Percentiles rank a stretch among this genome's conserved stretches.
These are phyloP conservation scores for Morone saxatilis DNA, from an alignment of 2,113 vertebrate genomes.

Conservation along the genomic window DNA sequence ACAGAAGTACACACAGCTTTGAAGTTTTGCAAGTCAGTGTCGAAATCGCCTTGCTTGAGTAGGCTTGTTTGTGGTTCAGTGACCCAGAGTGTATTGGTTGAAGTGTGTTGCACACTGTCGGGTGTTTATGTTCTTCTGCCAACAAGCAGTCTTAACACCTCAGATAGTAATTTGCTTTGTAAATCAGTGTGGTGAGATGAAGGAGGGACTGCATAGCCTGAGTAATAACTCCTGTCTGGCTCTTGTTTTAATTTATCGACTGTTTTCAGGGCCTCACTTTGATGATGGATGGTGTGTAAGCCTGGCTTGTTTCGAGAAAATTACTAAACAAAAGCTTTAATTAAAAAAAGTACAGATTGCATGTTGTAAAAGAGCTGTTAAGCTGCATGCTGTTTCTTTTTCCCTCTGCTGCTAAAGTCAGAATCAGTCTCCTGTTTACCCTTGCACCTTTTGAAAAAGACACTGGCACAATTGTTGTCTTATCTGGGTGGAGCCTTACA, in stretches of 20 bases:
- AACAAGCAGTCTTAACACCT: slow-evolving; percentile 10
- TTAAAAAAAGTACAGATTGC: background rate
- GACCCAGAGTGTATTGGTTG: background rate
- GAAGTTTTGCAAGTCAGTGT: background rate
- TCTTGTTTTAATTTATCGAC: slow-evolving; percentile 36
- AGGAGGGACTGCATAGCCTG: slow-evolving; percentile 3
- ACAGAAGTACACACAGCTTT: background rate
- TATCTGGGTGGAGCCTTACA: slow-evolving; percentile 33
- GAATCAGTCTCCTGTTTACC: slow-evolving; percentile 26
- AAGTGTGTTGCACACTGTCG: slow-evolving; percentile 1
- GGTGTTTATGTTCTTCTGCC: slow-evolving; percentile 1
- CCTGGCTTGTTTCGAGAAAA: slow-evolving; percentile 3
- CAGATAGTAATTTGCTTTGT: slow-evolving; percentile 23
- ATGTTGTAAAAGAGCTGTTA: background rate
- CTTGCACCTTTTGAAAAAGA: slow-evolving; percentile 27
- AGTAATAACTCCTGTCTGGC: slow-evolving; percentile 25
- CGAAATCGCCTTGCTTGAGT: background rate
- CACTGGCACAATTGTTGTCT: background rate
- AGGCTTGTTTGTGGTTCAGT: background rate
- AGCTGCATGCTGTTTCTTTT: background rate
- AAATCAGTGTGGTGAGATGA: slow-evolving; percentile 30
- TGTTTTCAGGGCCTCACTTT: slow-evolving; percentile 12
- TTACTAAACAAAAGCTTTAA: slow-evolving; percentile 19
- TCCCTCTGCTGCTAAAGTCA: background rate
- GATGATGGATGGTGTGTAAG: slow-evolving; percentile 12